Base-by-base conservation (phyloP, 2,113 vertebrate species). In the Hemicordylus capensis region DNA sequence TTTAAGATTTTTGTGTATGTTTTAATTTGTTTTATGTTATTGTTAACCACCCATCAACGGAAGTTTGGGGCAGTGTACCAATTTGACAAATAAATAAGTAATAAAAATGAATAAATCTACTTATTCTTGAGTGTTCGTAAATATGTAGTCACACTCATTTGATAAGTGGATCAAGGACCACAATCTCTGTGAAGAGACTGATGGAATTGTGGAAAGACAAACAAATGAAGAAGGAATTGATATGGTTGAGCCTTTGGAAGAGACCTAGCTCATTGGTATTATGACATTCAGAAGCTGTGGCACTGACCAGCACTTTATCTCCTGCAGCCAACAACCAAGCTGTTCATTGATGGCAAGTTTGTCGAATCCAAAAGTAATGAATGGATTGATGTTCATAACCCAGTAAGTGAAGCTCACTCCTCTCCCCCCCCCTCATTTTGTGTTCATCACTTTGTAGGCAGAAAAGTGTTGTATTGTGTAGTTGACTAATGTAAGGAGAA, bases 291-390 rank as follows among this genome's bases (percentile, higher is more conserved):
- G 73, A 84, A 85, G 48, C 46, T 83, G 48, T 76, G 37, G 75
- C 75, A 89, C 44, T 87, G 83, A 86, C 26, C 85, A 17, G 11
- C 69, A 69, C 89, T 89, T 91, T 87, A 31, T 90, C 81, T 89
- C 74, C 84, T 90, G 56, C 92, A 99, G 99, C 97, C 98, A 89
- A 97, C 97, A 89, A 98, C 98, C 72, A 99, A 99, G 92, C 97
- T 99, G 90, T 98, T 99, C 93, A 99, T 99, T 80, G 97, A 99
- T 95, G 98, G 99, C 48, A 99, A 99, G 91, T 99, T 99, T 93
- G 91, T 99, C 54, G 98, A 99, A 85, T 99, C 99, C 91, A 98
- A 96, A 96, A 98, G 95, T 51, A 96, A 98, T 54, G 98, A 99
- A 94, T 99, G 99, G 99, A 97, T 98, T 24, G 97, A 99, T 93